Conservation (phyloP, 1,140 invertebrate species). For the Eulimnadia texana region DNA sequence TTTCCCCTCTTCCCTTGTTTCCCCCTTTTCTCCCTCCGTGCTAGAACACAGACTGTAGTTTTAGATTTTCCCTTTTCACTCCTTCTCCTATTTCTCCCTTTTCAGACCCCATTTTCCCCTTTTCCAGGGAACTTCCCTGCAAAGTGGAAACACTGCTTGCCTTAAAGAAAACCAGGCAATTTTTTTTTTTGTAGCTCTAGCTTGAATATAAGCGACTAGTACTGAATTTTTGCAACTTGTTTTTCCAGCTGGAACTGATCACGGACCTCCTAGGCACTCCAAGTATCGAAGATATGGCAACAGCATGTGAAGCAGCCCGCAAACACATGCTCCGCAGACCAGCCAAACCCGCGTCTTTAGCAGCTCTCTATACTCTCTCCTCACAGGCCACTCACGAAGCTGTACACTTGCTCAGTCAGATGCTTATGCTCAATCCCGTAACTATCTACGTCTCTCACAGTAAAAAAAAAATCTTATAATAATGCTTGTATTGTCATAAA, state of each 20-base stretch:
- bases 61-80: too few relatives aligned
- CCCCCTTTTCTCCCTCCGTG: too few relatives aligned
- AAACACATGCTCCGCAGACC: constrained; percentile 81
- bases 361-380: constrained; percentile 78
- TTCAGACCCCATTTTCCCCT: too few relatives aligned
- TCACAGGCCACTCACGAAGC: constrained; percentile 91
- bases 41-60: too few relatives aligned
- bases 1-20: too few relatives aligned
- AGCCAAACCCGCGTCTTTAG: constrained; percentile 72
- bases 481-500: neutral
- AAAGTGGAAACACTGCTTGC: too few relatives aligned
- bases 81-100: too few relatives aligned
- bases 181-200: too few relatives aligned
- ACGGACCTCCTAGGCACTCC: constrained; percentile 96
- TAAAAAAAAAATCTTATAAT: too few relatives aligned
- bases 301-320: constrained; percentile 88
- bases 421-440: constrained; percentile 92
- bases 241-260: constrained; percentile 77
- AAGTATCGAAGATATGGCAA: constrained; percentile 82
- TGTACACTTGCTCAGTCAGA: constrained; percentile 91
- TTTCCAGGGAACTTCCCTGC: too few relatives aligned
- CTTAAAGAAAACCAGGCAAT: too few relatives aligned
- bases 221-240: neutral
- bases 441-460: too few relatives aligned
- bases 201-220: neutral